These are phyloP conservation scores for Periophthalmus magnuspinnatus DNA, from an alignment of 2,797 vertebrate species.

Conservation along the genomic window DNA sequence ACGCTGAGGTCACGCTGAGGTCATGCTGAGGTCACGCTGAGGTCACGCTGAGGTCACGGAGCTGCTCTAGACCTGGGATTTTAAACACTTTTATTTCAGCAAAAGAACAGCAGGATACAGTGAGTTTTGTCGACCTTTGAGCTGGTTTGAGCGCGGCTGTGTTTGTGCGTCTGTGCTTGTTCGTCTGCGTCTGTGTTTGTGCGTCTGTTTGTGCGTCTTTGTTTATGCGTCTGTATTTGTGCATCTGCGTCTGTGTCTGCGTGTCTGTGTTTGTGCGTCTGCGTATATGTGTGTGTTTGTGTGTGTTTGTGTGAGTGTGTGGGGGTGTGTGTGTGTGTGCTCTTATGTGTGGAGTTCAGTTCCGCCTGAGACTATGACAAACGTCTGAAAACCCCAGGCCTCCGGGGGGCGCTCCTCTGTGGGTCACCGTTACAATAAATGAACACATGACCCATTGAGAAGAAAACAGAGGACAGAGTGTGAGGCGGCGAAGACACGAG, in stretches of 20 bases:
- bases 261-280: too few relatives aligned
- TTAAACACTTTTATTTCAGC: conserved; percentile 26
- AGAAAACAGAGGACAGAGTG: neutral
- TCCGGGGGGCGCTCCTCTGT: conserved; percentile 29
- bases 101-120: conserved; percentile 22
- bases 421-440: conserved; percentile 24
- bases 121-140: conserved; percentile 35
- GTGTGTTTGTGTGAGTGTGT: too few relatives aligned
- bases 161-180: too few relatives aligned
- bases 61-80: conserved; percentile 22
- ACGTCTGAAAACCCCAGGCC: conserved; percentile 24
- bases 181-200: too few relatives aligned
- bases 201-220: too few relatives aligned
- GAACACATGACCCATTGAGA: conserved; percentile 39
- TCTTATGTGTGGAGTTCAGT: conserved; percentile 25
- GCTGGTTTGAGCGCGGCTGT: conserved; percentile 27
- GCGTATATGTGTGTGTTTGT: neutral
- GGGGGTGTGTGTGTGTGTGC: too few relatives aligned
- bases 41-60: neutral
- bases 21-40: too few relatives aligned
- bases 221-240: too few relatives aligned
- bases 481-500: neutral
- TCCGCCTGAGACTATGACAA: conserved; percentile 44
- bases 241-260: too few relatives aligned
- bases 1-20: too few relatives aligned